Conservation (phyloP, 1,140 invertebrate genomes). For the Apis dorsata region DNA sequence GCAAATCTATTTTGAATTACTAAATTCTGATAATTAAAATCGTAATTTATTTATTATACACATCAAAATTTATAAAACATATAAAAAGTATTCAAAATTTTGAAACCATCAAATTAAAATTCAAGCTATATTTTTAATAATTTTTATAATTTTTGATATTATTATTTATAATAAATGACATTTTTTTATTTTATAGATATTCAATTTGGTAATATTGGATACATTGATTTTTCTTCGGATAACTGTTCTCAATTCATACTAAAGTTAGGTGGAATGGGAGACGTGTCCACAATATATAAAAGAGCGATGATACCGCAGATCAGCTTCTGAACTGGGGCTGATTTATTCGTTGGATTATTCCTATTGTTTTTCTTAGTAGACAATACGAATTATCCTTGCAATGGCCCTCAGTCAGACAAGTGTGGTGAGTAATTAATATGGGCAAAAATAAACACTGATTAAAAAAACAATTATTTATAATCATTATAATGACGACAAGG, state of each 20-base stretch:
- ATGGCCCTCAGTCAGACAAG: slow-evolving; percentile 81
- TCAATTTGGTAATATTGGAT: slow-evolving; percentile 9
- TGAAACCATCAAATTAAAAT: too few species aligned
- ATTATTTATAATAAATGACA: not conserved
- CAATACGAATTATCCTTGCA: slow-evolving; percentile 66
- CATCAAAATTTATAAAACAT: not conserved
- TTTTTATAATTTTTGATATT: not conserved
- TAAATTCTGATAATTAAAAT: too few species aligned
- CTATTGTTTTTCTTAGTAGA: slow-evolving; percentile 65
- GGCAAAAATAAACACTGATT: slow-evolving; percentile 39
- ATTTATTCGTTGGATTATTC: slow-evolving; percentile 57
- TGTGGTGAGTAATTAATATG: slow-evolving; percentile 78
- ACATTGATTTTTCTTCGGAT: slow-evolving; percentile 12
- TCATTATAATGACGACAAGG: slow-evolving; percentile 32
- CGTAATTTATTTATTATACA: too few species aligned
- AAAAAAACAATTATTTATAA: slow-evolving; percentile 21
- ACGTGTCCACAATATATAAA: slow-evolving; percentile 75
- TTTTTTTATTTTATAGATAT: not conserved
- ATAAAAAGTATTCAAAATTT: not conserved
- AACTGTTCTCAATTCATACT: slow-evolving; percentile 31
- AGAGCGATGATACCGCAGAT: slow-evolving; percentile 61
- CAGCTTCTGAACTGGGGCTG: slow-evolving; percentile 63
- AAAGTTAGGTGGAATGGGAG: slow-evolving; percentile 58
- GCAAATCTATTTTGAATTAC: too few species aligned
- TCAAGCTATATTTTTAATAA: too few species aligned